phyloP scores from a whole-genome alignment of 2,113 vertebrate genomes.

The Taurulus bubalis region DNA sequence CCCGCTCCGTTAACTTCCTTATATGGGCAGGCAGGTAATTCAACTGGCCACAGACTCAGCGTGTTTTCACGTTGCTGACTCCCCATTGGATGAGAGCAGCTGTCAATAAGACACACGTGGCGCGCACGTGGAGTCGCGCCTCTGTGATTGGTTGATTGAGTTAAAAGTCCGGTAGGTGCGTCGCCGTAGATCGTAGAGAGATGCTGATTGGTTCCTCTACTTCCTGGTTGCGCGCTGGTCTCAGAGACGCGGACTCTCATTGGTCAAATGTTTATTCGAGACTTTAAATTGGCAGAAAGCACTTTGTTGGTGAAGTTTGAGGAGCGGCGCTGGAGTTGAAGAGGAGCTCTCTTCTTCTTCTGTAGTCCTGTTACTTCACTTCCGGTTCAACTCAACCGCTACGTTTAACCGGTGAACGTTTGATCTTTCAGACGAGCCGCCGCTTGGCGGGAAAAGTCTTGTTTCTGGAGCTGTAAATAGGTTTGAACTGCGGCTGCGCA shows the following conservation, averaged over 20 bases:
- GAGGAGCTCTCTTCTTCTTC: not conserved
- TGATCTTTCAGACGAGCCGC: not conserved
- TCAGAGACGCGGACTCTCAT: constrained; percentile 3
- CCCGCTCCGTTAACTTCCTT: not conserved
- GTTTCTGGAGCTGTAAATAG: not conserved
- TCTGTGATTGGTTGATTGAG: not conserved
- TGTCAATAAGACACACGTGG: not conserved
- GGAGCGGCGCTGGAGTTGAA: not conserved
- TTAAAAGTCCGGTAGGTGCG: not conserved
- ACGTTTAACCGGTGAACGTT: not conserved
- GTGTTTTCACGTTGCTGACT: constrained; percentile 4
- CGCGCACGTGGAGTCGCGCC: not conserved
- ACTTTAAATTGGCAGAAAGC: not conserved
- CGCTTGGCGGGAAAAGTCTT: not conserved
- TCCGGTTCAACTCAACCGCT: rapidly evolving
- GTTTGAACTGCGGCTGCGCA: not conserved
- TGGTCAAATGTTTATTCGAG: not conserved
- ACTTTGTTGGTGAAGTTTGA: not conserved
- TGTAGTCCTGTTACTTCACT: not conserved
- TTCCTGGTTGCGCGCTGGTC: not conserved
- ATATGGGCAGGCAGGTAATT: constrained; percentile 5
- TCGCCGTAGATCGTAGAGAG: rapidly evolving
- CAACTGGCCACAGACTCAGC: not conserved
- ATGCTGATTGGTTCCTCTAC: not conserved
- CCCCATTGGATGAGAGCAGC: constrained; percentile 7